phyloP scores from a whole-genome alignment of 2,797 vertebrate genomes.

The Argyrosomus regius region DNA sequence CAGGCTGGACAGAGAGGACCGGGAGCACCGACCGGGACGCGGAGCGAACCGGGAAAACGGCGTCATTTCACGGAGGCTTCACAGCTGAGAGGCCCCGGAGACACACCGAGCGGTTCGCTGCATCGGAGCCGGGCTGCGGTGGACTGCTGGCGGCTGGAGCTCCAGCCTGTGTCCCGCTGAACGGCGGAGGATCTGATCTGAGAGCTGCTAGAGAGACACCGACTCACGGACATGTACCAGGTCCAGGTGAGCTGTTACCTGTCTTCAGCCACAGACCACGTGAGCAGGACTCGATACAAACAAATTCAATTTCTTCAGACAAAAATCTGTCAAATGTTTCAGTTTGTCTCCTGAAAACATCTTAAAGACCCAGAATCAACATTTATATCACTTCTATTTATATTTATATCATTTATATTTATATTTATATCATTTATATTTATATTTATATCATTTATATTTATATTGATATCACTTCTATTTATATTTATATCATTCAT shows the following conservation, averaged over 20 bases:
- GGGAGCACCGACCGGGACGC: neutral
- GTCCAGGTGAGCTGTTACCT: constrained; percentile 52
- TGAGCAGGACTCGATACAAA: too few species aligned
- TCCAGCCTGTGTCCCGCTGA: too few species aligned
- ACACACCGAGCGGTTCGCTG: neutral
- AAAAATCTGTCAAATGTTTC: too few species aligned
- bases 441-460: too few species aligned
- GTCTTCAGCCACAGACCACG: neutral
- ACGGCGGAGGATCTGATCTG: neutral
- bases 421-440: too few species aligned
- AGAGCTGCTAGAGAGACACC: neutral
- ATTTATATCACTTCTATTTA: too few species aligned
- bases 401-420: too few species aligned
- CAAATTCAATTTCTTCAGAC: too few species aligned
- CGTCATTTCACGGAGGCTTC: neutral
- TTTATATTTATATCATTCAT: too few species aligned
- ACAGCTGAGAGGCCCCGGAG: neutral
- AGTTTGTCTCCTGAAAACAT: too few species aligned
- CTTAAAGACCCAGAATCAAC: too few species aligned
- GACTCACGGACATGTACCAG: constrained; percentile 58
- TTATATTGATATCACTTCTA: too few species aligned
- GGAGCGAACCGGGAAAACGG: neutral
- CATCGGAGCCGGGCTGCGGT: constrained; percentile 1
- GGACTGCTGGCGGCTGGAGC: constrained; percentile 20
- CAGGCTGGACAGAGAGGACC: constrained; percentile 17